These are phyloP conservation scores for Mormyrops boulengeri DNA, from an alignment of 2,797 vertebrate genomes.

Conservation along the genomic window DNA sequence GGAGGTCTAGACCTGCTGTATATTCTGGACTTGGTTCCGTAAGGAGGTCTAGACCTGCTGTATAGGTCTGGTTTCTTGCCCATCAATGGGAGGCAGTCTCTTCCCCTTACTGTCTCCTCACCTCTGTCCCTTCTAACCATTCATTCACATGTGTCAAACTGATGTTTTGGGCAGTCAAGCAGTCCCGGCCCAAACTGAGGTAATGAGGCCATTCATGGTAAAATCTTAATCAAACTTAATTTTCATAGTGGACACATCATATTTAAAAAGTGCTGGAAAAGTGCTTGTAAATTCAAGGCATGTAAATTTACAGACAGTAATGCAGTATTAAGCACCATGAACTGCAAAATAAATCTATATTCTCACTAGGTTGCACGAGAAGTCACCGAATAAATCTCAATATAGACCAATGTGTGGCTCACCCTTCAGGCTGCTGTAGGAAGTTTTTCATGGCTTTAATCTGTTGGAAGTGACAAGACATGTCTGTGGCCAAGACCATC, in stretches of 20 bases:
- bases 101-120: neutral
- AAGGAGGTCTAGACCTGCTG: neutral
- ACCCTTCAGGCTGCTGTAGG: constrained; percentile 86
- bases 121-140: neutral
- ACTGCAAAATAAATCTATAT: neutral
- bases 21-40: no score
- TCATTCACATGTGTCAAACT: neutral
- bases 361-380: neutral
- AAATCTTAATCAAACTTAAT: neutral
- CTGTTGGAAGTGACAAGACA: constrained; percentile 98
- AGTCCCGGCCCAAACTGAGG: neutral
- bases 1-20: no score
- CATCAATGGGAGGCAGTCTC: neutral
- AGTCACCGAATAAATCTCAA: neutral
- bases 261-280: neutral
- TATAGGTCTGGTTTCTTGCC: neutral
- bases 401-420: constrained; percentile 51
- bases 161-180: neutral
- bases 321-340: neutral
- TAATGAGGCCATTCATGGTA: neutral
- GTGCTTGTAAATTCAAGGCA: neutral
- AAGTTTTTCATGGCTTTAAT: constrained; percentile 92
- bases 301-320: neutral
- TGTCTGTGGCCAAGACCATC: constrained; percentile 95
- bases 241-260: neutral